A percentile compares a stretch with the other conserved stretches of the same genome.
Evolutionary conservation across 2,888 invertebrate genomes (phyloP).

Genomic region (Pogonocherus hispidulus): DNA sequence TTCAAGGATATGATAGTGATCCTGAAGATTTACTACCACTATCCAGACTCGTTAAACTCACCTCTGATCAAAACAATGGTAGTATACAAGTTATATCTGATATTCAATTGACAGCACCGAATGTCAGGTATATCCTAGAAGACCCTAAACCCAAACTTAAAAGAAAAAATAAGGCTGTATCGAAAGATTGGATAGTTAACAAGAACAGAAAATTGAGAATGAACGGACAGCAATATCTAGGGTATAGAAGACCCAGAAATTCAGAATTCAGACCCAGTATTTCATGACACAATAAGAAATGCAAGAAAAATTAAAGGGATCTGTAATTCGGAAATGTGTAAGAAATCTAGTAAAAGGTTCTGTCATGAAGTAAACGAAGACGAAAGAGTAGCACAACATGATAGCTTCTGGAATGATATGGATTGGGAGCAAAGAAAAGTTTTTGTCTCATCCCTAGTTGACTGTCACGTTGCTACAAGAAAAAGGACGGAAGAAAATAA

Average conservation of each 20-base stretch:
- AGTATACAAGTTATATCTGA: no score
- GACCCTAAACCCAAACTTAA: conserved; percentile 27
- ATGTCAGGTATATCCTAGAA: no score
- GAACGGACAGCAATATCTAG: conserved; percentile 29
- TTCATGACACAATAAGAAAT: conserved; percentile 32
- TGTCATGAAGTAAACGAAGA: conserved; percentile 33
- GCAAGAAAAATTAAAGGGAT: conserved; percentile 34
- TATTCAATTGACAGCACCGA: no score
- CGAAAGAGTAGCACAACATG: conserved; percentile 29
- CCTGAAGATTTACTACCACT: conserved; percentile 16
- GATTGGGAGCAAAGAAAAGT: conserved; percentile 30
- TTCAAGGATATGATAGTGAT: conserved; percentile 18
- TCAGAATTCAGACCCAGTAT: no score
- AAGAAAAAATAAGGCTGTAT: conserved; percentile 27
- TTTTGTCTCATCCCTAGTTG: conserved; percentile 16
- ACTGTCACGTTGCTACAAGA: conserved; percentile 15
- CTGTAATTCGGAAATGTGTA: conserved; percentile 33
- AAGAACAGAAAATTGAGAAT: conserved; percentile 32
- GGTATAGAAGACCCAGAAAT: conserved; percentile 26
- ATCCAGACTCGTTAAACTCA: conserved; percentile 8
- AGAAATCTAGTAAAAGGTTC: conserved; percentile 33
- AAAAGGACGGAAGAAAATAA: conserved; percentile 1
- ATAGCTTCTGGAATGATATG: no score
- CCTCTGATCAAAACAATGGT: no score
- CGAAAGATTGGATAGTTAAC: conserved; percentile 30